Base-by-base conservation (phyloP, 2,888 invertebrate genomes). In the Cephus pygmeus region DNA sequence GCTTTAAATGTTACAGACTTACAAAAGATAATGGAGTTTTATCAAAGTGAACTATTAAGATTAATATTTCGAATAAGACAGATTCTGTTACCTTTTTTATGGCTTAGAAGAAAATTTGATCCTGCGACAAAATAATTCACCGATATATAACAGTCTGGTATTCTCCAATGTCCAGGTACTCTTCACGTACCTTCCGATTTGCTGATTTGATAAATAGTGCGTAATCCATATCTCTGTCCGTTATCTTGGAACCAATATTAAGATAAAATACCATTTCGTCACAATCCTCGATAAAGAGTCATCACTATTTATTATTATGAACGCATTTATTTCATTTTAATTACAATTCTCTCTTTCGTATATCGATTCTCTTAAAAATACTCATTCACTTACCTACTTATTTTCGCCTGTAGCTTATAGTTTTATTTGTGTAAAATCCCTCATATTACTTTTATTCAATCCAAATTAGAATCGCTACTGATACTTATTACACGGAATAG, bases 221-320 rank as follows among this genome's bases (percentile, higher is more conserved):
- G 34, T 73, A 75, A 75, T 77, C 75, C 74, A 71, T 77, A 75
- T 69, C 23, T 75, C 40, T 30, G 15, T 31, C 12, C 34, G 77
- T 75, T 77, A 77, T 77, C 77, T 71, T 11, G 11, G 15, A 69
- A 35, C 31, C 74, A 34, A 12, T n/a, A 69, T 31, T 77, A 15
- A 77, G 77, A 77, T 77, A 75, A 77, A 75, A 11, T 23, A 71
- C 2, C 15, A 71, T 71, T 31, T 75, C 34, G 69, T 74, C 71
- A n/a, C 36, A n/a, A 23, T 71, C 40, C 75, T 30, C 35, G 36
- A 74, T 36, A 35, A 36, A 30, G 40, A 73, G 71, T 71, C 75
- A 76, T 75, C 23, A 56, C 56, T 56, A 56, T 23, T 56, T 56
- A 56, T 3, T 23, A 56, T 56, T 2, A 23, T 23, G 56, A 23